Evolutionary conservation across 2,113 vertebrate genomes (phyloP), one percentile per base, ranked within the genome.

Genomic region (Peromyscus maniculatus): DNA sequence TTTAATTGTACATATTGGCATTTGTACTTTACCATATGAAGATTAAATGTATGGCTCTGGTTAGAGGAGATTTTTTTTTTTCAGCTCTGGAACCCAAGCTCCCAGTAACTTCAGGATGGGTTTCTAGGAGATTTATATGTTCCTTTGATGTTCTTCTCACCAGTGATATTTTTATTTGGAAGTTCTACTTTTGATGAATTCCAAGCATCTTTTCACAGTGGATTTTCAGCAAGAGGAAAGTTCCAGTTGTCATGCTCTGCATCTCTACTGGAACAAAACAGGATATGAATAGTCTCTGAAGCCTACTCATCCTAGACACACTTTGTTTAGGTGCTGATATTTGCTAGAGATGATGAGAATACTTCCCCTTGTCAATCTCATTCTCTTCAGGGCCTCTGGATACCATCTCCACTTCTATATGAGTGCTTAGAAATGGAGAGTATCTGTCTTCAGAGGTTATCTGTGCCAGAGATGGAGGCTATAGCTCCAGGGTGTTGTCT

Each of bases 1-100:
- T 94, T 96, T 96, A 98, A 98, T 87, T 93, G 69, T 88, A 97
- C 97, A 98, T 96, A 96, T 4, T 26, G 95, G 96, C 92, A 57
- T 97, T 97, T 98, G 96, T 93, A 93, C 97, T 95, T 87, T 91
- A 74, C 28, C 19, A 19, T 31, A 82, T 24, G 91, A 90, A 97
- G 97, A 78, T 93, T 64, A 96, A 59, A 59, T 39, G 83, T 93
- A 92, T 96, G 97, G 62, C 93, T 96, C 93, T 92, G 92, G 95
- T 88, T 96, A 87, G 96, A 83, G 96, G 96, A 96, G 79, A 15
- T 17, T 55, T 62, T 96, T 43, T 43, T 43, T 96, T 0, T 59
- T 95, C 46, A 59, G 88, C 0, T 0, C 16, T 52, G n/a, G n/a
- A 46, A 49, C 55, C 10, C 66, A 33, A 39, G 10, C 43, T 24